Base-by-base conservation (phyloP, 1,140 invertebrate genomes). In the Brachionus manjavacas region DNA sequence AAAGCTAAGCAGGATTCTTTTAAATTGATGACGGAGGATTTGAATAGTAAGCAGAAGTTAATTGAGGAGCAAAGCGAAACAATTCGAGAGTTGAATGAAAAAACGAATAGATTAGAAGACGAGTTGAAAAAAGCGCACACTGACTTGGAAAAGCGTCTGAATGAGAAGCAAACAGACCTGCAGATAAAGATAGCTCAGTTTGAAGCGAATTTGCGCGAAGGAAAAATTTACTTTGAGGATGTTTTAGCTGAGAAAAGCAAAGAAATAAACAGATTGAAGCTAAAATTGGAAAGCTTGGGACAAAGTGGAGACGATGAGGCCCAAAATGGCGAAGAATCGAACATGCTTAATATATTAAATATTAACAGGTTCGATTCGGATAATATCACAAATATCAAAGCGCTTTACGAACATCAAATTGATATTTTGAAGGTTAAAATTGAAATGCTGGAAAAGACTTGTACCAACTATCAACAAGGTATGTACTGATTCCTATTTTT, bases 331-430 rank as follows among this genome's bases (percentile, higher is more conserved):
- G 11, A 46, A 14, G 20, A 76, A 46, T 12, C 3, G 25, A 25
- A 76, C n/a, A 20, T 8, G 41, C 3, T 2, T 25, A 49, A 4
- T n/a, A n/a, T n/a, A n/a, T n/a, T n/a, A n/a, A n/a, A n/a, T 20
- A 49, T 25, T 49, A 31, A 76, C 16, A 76, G 52, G 25, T 76
- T 76, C 20, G 72, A 76, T 14, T 49, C 72, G 41, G 72, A 76
- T n/a, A 49, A 49, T 76, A 49, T 76, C 9, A 49, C 52, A 49
- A 81, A 23, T 35, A 60, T 81, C 41, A 81, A 81, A 43, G 55
- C 79, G n/a, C 20, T 68, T 4, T 81, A 81, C 35, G 79, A 81
- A 35, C 79, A 81, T 60, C 79, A 81, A 81, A 23, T 81, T 39
- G 79, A 81, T 41, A 41, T 81, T 11, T 35, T 81, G 20, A 81